Evolutionary conservation across 2,888 invertebrate species (phyloP), one percentile per base, ranked within the genome.

Genomic region (Tineola bisselliella): DNA sequence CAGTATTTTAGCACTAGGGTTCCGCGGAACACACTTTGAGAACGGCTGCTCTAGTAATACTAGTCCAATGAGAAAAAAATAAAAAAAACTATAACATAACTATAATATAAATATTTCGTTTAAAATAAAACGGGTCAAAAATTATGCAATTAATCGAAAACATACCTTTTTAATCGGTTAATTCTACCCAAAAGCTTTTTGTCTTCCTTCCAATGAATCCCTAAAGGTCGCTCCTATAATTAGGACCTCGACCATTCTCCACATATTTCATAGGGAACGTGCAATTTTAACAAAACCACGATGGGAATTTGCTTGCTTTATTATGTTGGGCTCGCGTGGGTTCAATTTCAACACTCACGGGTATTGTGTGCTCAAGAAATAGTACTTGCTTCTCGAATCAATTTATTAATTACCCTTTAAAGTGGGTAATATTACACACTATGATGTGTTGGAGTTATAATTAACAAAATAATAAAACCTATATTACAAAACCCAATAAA

Each of bases 191-290:
- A 15, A 48, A 13, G 15, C 48, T 48, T 48, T 48, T 48, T 48
- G 48, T 48, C 48, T 48, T 48, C 48, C 48, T 48, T 48, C 48
- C 48, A 10, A 15, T 48, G 48, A 48, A 38, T 38, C 38, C 38
- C 38, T 48, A 48, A 48, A 48, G 48, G 48, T 48, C 48, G 48
- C 6, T 13, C 3, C 48, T 48, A 48, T 48, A 48, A 48, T 48
- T 48, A 48, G 48, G 48, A 48, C 48, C 15, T 17, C 15, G 48
- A n/a, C 13, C 48, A 48, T 48, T 48, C 48, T 48, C 13, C 13
- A 48, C 48, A 48, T 48, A 48, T 48, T 48, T 48, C 48, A 48
- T 48, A 48, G 48, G 17, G 17, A 48, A 48, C 15, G 48, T 48
- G 15, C 15, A 17, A 48, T 48, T 48, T 48, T 48, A 48, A 48